Evolutionary conservation across 2,113 vertebrate species (phyloP).

Genomic region (Solenodon paradoxus): DNA sequence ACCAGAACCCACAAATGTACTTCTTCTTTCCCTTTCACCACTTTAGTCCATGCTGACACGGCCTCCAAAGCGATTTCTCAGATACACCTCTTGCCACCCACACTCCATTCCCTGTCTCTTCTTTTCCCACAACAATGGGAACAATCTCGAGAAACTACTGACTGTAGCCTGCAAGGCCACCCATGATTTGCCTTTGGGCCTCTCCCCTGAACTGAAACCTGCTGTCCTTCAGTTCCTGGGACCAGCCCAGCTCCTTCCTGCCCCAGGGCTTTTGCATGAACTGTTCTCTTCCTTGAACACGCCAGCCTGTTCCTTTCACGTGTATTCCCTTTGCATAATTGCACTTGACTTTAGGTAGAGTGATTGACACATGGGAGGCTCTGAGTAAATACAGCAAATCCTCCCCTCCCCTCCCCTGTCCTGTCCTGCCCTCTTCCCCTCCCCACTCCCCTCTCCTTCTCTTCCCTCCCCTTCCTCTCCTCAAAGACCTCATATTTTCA

Average conservation of each 20-base stretch:
- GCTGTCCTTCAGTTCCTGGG: slow-evolving; percentile 10
- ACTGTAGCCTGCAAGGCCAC: not conserved
- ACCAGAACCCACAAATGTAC: not conserved
- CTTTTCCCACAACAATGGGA: not conserved
- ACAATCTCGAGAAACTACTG: not conserved
- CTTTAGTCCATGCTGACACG: not conserved
- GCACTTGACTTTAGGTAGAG: not conserved
- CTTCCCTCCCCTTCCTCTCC: too few relatives aligned
- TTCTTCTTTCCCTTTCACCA: not conserved
- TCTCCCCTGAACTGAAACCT: slow-evolving; percentile 1
- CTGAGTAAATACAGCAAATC: not conserved
- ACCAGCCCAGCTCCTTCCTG: not conserved
- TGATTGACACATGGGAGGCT: not conserved
- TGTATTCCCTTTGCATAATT: not conserved
- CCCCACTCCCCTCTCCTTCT: too few relatives aligned
- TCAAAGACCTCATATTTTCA: not conserved
- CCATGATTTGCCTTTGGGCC: not conserved
- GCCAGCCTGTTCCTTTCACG: not conserved
- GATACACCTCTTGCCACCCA: not conserved
- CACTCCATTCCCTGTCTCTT: not conserved
- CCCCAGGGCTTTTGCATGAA: slow-evolving; percentile 42
- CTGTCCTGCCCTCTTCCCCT: too few relatives aligned
- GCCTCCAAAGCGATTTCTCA: not conserved
- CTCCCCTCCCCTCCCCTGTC: too few relatives aligned
- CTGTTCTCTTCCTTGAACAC: slow-evolving; percentile 16